Evolutionary conservation across 2,113 vertebrate genomes (phyloP), one percentile per base, ranked within the genome.

Genomic region (Hippocampus barbouri): DNA sequence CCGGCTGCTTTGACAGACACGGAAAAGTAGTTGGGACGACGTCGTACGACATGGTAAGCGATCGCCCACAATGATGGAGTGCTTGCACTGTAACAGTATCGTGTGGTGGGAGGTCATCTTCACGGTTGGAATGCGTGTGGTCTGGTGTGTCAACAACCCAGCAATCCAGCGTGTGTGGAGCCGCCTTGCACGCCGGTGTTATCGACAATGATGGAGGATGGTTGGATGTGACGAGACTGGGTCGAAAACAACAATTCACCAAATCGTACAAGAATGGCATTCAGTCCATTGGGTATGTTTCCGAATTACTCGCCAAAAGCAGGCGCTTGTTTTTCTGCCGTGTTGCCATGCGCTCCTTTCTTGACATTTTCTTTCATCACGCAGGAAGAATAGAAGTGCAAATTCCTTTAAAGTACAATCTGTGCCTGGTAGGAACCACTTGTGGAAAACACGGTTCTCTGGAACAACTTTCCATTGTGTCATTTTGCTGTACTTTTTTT

Each of bases 111-210:
- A 53, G 15, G 15, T 59, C 0, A 40, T n/a, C 7, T 45, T 69
- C 56, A 30, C 25, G n/a, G 18, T 11, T 23, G 8, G 16, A 20
- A 16, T 27, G 21, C 34, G 16, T 20, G 18, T 63, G 27, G 38
- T 2, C 1, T 8, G 10, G 1, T 59, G 60, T 73, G 11, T 68
- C 21, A 70, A 34, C 54, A 54, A n/a, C 81, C 53, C 84, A 99
- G 97, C 97, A 98, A 95, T 98, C 97, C 75, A 98, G 96, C 80
- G 93, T 99, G 78, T 99, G 97, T 80, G 94, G 93, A 87, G 94
- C 94, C 63, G 97, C 87, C 1, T 91, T 99, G 82, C 97, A 99
- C 87, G 91, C 95, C 70, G 97, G 96, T 27, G 90, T 99, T 59
- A 93, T 99, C 81, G 96, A 98, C 79, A 94, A 97, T 61, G 95